A percentile compares a stretch with the other conserved stretches of the same genome.
These are phyloP conservation scores for Diplosoma virens DNA, from an alignment of 23 tunicate species.

Conservation along the genomic window DNA sequence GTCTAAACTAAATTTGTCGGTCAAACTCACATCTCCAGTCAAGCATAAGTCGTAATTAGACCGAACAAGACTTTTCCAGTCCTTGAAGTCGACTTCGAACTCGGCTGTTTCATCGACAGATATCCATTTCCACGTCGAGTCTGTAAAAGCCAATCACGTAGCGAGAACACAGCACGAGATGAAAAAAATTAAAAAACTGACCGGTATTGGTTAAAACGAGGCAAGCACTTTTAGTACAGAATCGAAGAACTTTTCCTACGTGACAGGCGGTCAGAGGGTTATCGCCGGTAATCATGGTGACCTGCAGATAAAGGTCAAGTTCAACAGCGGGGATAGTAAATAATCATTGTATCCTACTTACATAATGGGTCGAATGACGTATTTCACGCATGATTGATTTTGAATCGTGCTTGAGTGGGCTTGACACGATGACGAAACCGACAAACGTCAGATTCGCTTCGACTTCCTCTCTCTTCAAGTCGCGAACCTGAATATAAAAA, in stretches of 20 bases:
- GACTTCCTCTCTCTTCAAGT: slow-evolving; percentile 72
- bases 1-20: too few relatives aligned
- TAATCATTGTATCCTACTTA: slow-evolving; percentile 13
- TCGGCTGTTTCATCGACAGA: slow-evolving; percentile 43
- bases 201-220: slow-evolving; percentile 43
- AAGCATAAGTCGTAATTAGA: slow-evolving; percentile 70
- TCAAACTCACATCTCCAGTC: slow-evolving; percentile 82
- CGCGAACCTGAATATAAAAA: slow-evolving; percentile 58
- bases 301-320: slow-evolving; percentile 21
- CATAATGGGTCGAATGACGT: slow-evolving; percentile 76
- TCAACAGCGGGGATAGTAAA: neutral
- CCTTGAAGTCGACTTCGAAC: slow-evolving; percentile 29
- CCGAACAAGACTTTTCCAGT: slow-evolving; percentile 41
- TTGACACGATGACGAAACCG: slow-evolving; percentile 81
- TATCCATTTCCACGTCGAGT: slow-evolving; percentile 43
- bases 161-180: neutral
- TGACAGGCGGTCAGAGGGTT: slow-evolving; percentile 94
- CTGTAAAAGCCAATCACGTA: neutral
- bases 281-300: slow-evolving; percentile 98
- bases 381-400: slow-evolving; percentile 80
- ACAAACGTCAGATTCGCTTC: slow-evolving; percentile 71
- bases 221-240: slow-evolving; percentile 36
- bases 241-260: slow-evolving; percentile 78
- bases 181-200: neutral
- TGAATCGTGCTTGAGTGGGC: slow-evolving; percentile 92